Base-by-base conservation (phyloP, 2,888 invertebrate genomes). In the Anticlea derivata region DNA sequence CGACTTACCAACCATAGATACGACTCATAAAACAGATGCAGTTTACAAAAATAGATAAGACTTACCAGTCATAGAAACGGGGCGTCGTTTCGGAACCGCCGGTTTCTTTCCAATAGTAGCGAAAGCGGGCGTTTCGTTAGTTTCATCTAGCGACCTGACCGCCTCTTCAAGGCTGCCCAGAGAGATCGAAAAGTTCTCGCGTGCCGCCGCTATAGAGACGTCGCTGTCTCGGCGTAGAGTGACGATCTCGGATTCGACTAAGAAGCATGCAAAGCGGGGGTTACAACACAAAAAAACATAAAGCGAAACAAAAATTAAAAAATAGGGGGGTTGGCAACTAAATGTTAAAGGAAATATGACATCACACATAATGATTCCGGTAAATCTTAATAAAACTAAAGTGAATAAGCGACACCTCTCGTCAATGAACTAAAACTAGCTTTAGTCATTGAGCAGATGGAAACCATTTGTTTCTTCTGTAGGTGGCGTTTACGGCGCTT, bases 51-150 rank as follows among this genome's bases (percentile, higher is more conserved):
- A 12, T 24, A 37, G 12, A 12, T 7, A 6, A 26, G 5, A 41
- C 27, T 27, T 75, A 93, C 93, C 93, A 76, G 92, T 86, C 92
- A 93, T 93, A 45, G 93, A 93, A 23, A 93, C 75, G 5, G 93
- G 93, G 52, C 93, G 78, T 50, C 92, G 80, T 63, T 93, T 91
- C 0, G 91, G 91, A 58, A 91, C 88, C 2, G 89, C 88, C 0
- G 91, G 88, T 54, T 90, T 90, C 73, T 88, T 92, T 50, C 85
- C 86, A 30, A 91, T 77, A 0, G 91, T 91, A 0, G 91, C 91
- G 61, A 84, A 91, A 0, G 86, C 59, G 0, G 87, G 88, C 0
- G 80, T 64, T 27, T 90, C 87, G 35, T 73, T 73, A 1, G 86
- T 81, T 52, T 86, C 92, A 54, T 91, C 91, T 37, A 90, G 65